Evolutionary conservation across 2,888 invertebrate genomes (phyloP).

Genomic region (Microchrysa polita): DNA sequence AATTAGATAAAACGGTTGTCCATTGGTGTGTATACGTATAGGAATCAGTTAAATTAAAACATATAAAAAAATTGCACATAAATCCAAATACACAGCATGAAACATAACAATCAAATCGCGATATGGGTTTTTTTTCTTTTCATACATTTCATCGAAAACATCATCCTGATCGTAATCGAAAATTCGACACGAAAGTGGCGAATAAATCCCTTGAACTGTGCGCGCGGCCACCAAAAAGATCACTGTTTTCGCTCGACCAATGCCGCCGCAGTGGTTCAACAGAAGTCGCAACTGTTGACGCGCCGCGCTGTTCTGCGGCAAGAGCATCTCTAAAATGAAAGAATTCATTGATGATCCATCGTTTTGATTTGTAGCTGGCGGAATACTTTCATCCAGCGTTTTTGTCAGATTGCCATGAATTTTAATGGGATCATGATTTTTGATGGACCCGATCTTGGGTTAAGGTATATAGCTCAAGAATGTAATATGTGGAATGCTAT

Average conservation of each 20-base stretch:
- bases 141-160: constrained; percentile 2
- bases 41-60: background rate
- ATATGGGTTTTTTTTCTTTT: constrained; percentile 9
- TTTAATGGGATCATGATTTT: constrained; percentile 23
- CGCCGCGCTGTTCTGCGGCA: too few relatives aligned
- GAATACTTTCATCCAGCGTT: constrained; percentile 40
- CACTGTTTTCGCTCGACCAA: too few relatives aligned
- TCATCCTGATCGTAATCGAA: constrained; percentile 24
- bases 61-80: constrained; percentile 10
- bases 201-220: background rate
- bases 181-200: background rate
- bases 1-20: constrained; percentile 31
- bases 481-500: background rate
- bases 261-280: too few relatives aligned
- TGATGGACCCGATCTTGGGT: background rate
- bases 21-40: background rate
- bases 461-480: background rate
- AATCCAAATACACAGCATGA: background rate
- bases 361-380: constrained; percentile 44
- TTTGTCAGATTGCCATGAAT: constrained; percentile 34
- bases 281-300: too few relatives aligned
- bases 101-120: background rate
- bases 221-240: background rate
- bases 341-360: constrained; percentile 26
- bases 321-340: background rate